Conservation (phyloP, 64 coral and sea anemone species). For the Orbicella faveolata region DNA sequence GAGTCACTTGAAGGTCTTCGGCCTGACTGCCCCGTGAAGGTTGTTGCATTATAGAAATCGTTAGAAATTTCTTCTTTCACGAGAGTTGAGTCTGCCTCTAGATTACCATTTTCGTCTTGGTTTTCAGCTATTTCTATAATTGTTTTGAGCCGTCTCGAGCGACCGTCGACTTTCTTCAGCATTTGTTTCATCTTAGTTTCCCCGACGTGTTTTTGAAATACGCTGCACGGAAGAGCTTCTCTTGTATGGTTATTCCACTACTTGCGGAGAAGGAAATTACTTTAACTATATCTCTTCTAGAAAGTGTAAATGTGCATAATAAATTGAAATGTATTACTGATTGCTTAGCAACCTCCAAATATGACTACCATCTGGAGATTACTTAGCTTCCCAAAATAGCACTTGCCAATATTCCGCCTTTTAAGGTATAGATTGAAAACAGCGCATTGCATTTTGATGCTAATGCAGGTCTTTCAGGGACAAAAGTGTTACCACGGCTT, state of each 20-base stretch:
- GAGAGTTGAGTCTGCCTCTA: neutral
- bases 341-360: slow-evolving; percentile 16
- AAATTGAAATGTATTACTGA: neutral
- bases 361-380: neutral
- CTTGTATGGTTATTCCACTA: neutral
- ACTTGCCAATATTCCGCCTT: neutral
- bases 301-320: neutral
- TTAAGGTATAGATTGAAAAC: neutral
- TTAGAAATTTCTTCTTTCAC: neutral
- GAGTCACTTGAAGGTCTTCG: neutral
- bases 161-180: neutral
- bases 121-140: slow-evolving; percentile 2
- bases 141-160: neutral
- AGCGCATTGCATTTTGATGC: slow-evolving; percentile 2
- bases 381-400: slow-evolving; percentile 8
- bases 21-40: neutral
- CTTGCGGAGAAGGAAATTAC: neutral
- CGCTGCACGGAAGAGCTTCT: neutral
- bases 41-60: neutral
- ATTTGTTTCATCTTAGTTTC: neutral
- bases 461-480: neutral
- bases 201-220: no score
- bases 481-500: neutral
- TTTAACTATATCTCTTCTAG: neutral
- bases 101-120: slow-evolving; percentile 28